Evolutionary conservation across 2,797 vertebrate species (phyloP), one percentile per base, ranked within the genome.

Genomic region (Darevskia nairensis): DNA sequence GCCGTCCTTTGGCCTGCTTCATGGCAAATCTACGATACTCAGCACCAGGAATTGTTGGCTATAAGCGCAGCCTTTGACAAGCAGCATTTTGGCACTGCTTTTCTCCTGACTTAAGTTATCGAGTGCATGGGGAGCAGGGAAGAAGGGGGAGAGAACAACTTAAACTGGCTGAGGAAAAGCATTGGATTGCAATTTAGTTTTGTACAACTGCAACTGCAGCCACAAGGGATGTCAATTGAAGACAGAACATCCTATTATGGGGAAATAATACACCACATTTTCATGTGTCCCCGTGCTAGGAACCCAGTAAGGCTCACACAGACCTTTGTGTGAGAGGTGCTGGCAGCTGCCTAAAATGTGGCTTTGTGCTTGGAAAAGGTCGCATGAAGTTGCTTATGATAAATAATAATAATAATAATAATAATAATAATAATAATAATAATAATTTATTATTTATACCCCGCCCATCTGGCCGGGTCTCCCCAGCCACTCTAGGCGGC

Each of bases 31-130:
- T 80, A 82, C 80, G 25, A 6, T 32, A 86, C 25, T 8, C 0
- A 0, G 13, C 81, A 64, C 80, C 90, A 93, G 89, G 50, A 1
- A 72, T n/a, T 9, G 89, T 87, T 93, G 82, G 80, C 69, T 44
- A 77, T 13, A 71, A 76, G 5, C 25, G 32, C 13, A 90, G 11
- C 3, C 88, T 87, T 82, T 88, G 80, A 78, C 8, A 90, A 86
- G 41, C 39, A 86, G 39, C 19, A 5, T 84, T 90, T 88, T 50
- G n/a, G 17, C 27, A 81, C 0, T 0, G 25, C 6, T 87, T 86
- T 39, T 0, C 2, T 41, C 7, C 87, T 69, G 90, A 85, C 77
- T 77, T 86, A 86, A 86, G 2, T 83, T 89, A 66, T 15, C 88
- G 66, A 72, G 1, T 88, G 25, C 1, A 2, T 80, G 15, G 32